Evolutionary conservation across 2,888 invertebrate genomes (phyloP).

Genomic region (Chaitophorus viminalis): DNA sequence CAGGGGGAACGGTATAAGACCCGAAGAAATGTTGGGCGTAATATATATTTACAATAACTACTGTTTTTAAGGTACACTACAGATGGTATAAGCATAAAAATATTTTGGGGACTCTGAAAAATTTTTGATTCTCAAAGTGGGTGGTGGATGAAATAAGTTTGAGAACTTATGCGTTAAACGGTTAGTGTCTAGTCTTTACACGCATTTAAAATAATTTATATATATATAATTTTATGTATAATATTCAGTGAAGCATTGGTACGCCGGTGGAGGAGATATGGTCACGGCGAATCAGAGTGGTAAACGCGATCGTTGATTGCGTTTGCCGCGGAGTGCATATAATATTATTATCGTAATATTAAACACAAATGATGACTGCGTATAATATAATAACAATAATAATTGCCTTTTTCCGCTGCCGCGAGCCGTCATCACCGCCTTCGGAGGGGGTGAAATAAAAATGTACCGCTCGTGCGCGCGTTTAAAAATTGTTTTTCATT

Average conservation of each 20-base stretch:
- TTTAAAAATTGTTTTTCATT: neutral
- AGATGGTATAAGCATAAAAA: too few species aligned
- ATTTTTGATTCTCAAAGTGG: too few species aligned
- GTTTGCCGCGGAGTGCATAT: neutral
- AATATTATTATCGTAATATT: neutral
- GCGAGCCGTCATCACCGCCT: too few species aligned
- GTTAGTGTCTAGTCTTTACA: neutral
- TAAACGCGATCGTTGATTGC: neutral
- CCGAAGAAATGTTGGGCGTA: too few species aligned
- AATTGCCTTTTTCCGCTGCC: neutral
- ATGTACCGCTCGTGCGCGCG: neutral
- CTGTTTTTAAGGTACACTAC: too few species aligned
- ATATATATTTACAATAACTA: too few species aligned
- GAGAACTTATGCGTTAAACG: too few species aligned
- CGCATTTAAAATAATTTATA: neutral
- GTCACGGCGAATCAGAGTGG: conserved; percentile 31
- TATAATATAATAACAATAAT: neutral
- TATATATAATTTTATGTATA: too few species aligned
- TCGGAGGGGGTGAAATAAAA: neutral
- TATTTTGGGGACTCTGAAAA: too few species aligned
- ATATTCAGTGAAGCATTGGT: too few species aligned
- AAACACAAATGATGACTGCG: neutral
- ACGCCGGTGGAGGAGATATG: neutral
- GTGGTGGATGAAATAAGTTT: too few species aligned
- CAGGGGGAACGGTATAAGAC: too few species aligned